Evolutionary conservation across 2,888 invertebrate genomes (phyloP), one percentile per base, ranked within the genome.

Genomic region (Marasmarcha lunaedactyla): DNA sequence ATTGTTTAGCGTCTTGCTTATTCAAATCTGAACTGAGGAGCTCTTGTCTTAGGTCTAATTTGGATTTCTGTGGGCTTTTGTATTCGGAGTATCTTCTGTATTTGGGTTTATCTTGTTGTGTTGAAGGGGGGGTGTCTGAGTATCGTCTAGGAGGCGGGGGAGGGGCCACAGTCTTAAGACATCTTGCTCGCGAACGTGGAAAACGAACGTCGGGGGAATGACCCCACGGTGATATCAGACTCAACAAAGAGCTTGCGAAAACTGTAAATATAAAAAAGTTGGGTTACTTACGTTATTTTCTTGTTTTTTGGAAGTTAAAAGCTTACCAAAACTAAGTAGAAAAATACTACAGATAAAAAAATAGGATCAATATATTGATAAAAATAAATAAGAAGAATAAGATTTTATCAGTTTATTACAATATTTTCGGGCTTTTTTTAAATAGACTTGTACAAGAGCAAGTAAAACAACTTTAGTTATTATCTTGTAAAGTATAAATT

Each of bases 241-340:
- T 94, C 94, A 72, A 91, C 91, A 87, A 94, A 93, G 73, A 94
- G 86, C 85, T 93, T 93, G 71, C 94, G 92, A 88, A 94, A 94
- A 88, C 94, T 94, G 83, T 38, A 51, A 48, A 54, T 27, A 25
- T 20, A n/a, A 41, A 33, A 11, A 26, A 30, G 11, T 9, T 30
- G 15, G 6, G 6, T 10, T n/a, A n/a, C n/a, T n/a, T n/a, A n/a
- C n/a, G n/a, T 25, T 25, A 10, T 25, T 5, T 25, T 7, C 10
- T 25, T 7, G 26, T 25, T 25, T 25, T 10, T 5, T n/a, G n/a
- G n/a, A n/a, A n/a, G n/a, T n/a, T n/a, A n/a, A n/a, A n/a, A n/a
- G n/a, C n/a, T n/a, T n/a, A n/a, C n/a, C n/a, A n/a, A n/a, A n/a
- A n/a, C n/a, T n/a, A n/a, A n/a, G n/a, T n/a, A n/a, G n/a, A n/a